phyloP scores from a whole-genome alignment of 2,888 invertebrate species.

The Polydesmus complanatus region DNA sequence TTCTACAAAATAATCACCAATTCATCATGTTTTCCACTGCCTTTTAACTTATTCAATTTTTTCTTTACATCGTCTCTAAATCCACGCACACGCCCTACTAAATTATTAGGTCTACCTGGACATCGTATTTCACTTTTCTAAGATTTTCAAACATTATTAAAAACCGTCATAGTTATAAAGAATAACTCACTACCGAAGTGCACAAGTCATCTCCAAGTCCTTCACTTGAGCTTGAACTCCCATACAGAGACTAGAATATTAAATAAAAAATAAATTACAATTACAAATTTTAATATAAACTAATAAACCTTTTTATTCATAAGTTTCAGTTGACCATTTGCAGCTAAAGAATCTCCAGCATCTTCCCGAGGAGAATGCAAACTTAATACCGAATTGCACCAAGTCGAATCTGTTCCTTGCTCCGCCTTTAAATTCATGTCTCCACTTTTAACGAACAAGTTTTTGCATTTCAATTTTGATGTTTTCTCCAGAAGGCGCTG shows the following conservation, averaged over 20 bases:
- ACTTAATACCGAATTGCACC: not conserved
- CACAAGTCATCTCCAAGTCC: not conserved
- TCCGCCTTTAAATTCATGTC: not conserved
- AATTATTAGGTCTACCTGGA: conserved; percentile 10
- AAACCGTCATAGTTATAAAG: not conserved
- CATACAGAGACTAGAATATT: not conserved
- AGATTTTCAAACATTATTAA: not conserved
- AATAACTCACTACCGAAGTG: not conserved
- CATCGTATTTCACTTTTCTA: not conserved
- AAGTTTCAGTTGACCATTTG: not conserved
- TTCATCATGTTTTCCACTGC: conserved; percentile 6
- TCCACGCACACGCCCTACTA: conserved; percentile 53
- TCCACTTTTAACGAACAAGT: not conserved
- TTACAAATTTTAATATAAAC: not conserved
- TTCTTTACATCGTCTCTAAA: conserved; percentile 60
- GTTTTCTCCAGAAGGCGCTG: conserved; percentile 5
- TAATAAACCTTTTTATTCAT: not conserved
- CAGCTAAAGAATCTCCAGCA: conserved; percentile 9
- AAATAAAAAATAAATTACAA: not conserved
- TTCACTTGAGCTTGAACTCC: conserved; percentile 1
- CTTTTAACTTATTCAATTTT: conserved; percentile 54
- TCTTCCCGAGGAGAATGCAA: conserved; percentile 8
- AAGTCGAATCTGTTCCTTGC: not conserved
- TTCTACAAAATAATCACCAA: too few species aligned
- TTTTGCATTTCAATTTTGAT: not conserved